Evolutionary conservation across 2,113 vertebrate genomes (phyloP).

Genomic region (Pheucticus melanocephalus): DNA sequence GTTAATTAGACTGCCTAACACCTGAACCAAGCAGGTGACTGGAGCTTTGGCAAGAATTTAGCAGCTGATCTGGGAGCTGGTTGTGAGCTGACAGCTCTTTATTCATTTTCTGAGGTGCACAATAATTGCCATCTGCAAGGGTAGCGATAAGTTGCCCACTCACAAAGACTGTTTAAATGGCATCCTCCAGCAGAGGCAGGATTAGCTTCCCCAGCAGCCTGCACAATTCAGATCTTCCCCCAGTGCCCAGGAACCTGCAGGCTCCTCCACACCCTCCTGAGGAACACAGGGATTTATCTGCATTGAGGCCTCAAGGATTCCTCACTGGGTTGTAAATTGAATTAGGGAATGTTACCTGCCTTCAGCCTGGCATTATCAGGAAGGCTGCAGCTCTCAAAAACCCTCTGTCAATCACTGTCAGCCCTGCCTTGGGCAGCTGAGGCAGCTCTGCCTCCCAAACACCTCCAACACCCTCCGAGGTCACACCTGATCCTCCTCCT

Average conservation of each 20-base stretch:
- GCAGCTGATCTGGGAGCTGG: neutral
- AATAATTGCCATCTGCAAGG: conserved; percentile 21
- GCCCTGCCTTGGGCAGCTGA: neutral
- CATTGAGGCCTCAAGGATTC: neutral
- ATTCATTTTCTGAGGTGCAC: neutral
- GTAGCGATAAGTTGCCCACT: conserved; percentile 20
- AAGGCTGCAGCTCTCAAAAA: neutral
- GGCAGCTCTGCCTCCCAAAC: neutral
- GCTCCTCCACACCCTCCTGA: neutral
- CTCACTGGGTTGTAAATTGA: neutral
- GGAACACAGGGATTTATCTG: neutral
- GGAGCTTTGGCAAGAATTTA: neutral
- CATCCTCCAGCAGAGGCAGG: conserved; percentile 8
- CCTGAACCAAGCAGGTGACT: conserved; percentile 25
- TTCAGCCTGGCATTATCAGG: neutral
- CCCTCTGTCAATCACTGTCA: neutral
- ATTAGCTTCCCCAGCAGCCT: conserved; percentile 13
- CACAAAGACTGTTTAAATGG: neutral
- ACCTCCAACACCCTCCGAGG: neutral
- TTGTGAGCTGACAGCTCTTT: neutral
- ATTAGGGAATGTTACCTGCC: neutral
- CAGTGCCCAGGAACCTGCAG: neutral
- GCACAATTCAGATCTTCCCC: neutral
- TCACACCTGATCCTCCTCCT: neutral
- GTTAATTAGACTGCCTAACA: conserved; percentile 24